Base-by-base conservation (phyloP, 2,113 vertebrate genomes). In the Hippocampus barbouri region DNA sequence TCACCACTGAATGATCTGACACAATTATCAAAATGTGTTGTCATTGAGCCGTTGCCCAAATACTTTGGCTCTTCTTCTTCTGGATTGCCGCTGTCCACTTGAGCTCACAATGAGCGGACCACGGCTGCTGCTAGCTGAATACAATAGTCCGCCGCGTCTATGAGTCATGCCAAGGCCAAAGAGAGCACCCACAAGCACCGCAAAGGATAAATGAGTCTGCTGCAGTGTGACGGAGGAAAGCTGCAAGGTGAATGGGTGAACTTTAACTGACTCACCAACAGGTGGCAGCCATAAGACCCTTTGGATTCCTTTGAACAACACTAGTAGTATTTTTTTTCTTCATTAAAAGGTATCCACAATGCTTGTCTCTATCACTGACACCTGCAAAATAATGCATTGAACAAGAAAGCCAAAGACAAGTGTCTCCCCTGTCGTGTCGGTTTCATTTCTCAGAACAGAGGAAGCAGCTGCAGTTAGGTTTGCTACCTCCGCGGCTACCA, bases 371-470 rank as follows among this genome's bases (percentile, higher is more conserved):
- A 41, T 38, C 18, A 38, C 25, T 51, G 47, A 30, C 15, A 49
- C 45, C 14, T 30, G 54, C 71, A 74, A 66, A 71, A 53, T 74
- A 54, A 47, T 64, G 71, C 69, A 40, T 79, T 78, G 67, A 66
- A 15, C 68, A 71, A 25, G 49, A 38, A 69, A 43, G 47, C 34
- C 64, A 27, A 47, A 9, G 70, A 61, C 49, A 63, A 54, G 65
- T 1, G 69, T 83, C 71, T 74, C 75, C 72, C 80, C 67, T 76
- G 41, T 45, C 77, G 81, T 81, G 74, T 81, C 80, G 83, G 75
- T 83, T 87, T 80, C 60, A 34, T 65, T 66, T 73, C 88, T 84
- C 59, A 80, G 73, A 88, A 87, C 82, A 85, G 79, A 85, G 74
- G 70, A 62, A 54, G 65, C 64, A 57, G 69, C 74, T 71, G 75